Base-by-base conservation (phyloP, 1,140 invertebrate genomes). In the Drosophila nebulosa region DNA sequence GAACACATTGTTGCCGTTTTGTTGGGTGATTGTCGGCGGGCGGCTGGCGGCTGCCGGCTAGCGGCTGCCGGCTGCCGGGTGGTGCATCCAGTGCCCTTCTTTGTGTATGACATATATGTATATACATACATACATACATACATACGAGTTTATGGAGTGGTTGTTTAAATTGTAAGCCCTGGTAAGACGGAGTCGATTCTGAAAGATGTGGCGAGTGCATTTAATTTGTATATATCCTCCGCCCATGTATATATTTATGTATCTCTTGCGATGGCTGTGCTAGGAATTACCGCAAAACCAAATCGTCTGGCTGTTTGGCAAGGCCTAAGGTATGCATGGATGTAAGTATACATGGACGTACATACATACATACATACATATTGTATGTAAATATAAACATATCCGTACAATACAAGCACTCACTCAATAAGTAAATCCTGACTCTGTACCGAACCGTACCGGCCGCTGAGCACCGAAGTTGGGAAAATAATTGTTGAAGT, bases 211-310 rank as follows among this genome's bases (percentile, higher is more conserved):
- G 68, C 63, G 46, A 72, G 64, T 80, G 73, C 78, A 77, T 88
- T 88, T 78, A 78, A 86, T 86, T 86, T 86, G 74, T 84, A 88
- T 88, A 81, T 88, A 83, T 86, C n/a, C 7, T 46, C 2, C 0
- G 14, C 36, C 14, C n/a, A 39, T 74, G 77, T 71, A 67, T 74
- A 67, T 67, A 56, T 56, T 55, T 57, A 74, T 69, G 71, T 74
- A 59, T 55, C 56, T 61, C 60, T 56, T 26, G 59, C 35, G 18
- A 27, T 42, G 6, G 18, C 2, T 12, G 32, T 36, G 27, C 30
- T 26, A 14, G 27, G 24, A 36, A 53, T 27, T 42, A 69, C 70
- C 70, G 70, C 70, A 74, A 70, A 35, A 73, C 70, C 73, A 74
- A 73, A 74, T 73, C 61, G 72, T 74, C 61, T 73, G 69, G 61